Base-by-base conservation (phyloP, 2,888 invertebrate species). In the Iselma pallidipennis region DNA sequence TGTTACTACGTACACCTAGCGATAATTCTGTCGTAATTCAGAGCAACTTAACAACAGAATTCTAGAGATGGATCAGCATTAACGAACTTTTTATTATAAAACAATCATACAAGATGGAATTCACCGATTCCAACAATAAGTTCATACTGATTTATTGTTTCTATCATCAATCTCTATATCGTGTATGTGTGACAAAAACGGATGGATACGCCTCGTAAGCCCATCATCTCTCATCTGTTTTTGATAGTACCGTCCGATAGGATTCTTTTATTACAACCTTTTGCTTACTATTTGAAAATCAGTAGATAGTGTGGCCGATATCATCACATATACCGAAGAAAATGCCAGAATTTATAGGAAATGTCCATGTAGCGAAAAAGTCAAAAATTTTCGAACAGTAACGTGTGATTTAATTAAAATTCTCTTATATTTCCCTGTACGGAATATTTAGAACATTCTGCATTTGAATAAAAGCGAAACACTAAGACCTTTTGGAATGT, bases 21-120 rank as follows among this genome's bases (percentile, higher is more conserved):
- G 51, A 62, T 62, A 57, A 62, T 62, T 57, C 31, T 33, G 23
- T 37, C 33, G 54, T 54, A 61, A 2, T 49, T 61, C 37, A 48
- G 49, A 37, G 48, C 50, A 56, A 55, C 33, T 56, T 52, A 49
- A 37, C 55, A 37, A 58, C 49, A 28, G 29, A 56, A 61, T 52
- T 57, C 49, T 49, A n/a, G 19, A 16, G 19, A 21, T 10, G 16
- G 61, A 61, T 57, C 49, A 52, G 21, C 49, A 21, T 57, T 45
- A 29, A 50, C 50, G 50, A 61, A 48, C 52, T 49, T 57, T 57
- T 53, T n/a, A n/a, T 33, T 52, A 53, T 33, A 16, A 26, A 23
- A 50, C 50, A 28, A 26, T 25, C 19, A n/a, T 28, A 50, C 19
- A 26, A 50, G 19, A 26, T 4, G n/a, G 28, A 50, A 29, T 29